phyloP scores from a whole-genome alignment of 1,140 invertebrate genomes.

The Aphidius gifuensis region DNA sequence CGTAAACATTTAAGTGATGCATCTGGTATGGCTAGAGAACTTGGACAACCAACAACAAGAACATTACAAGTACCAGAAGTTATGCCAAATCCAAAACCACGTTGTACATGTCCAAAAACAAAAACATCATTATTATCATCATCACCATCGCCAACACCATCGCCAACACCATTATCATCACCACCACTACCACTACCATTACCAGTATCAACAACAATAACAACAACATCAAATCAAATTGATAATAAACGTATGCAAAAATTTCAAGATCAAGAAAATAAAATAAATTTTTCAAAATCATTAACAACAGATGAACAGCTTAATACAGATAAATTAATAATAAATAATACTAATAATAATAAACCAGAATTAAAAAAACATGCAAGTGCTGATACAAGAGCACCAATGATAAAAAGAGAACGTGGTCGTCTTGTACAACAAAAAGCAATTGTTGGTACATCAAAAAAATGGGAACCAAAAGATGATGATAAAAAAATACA shows the following conservation, averaged over 20 bases:
- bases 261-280: conserved; percentile 35
- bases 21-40: conserved; percentile 44
- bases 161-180: too few species aligned
- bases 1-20: conserved; percentile 51
- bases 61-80: conserved; percentile 48
- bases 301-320: conserved; percentile 30
- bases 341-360: conserved; percentile 13
- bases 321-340: not conserved
- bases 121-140: conserved; percentile 28
- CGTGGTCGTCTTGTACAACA: conserved; percentile 25
- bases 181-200: too few species aligned
- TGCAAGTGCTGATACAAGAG: conserved; percentile 33
- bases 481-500: conserved; percentile 36
- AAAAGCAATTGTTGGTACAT: conserved; percentile 23
- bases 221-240: conserved; percentile 28
- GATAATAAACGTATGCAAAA: conserved; percentile 21
- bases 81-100: conserved; percentile 45
- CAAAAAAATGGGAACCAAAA: conserved; percentile 36
- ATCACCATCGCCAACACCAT: conserved; percentile 32
- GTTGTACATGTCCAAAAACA: conserved; percentile 48
- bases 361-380: conserved; percentile 43
- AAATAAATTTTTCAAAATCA: conserved; percentile 33
- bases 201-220: conserved; percentile 21
- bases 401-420: conserved; percentile 22
- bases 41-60: conserved; percentile 27